A percentile compares a stretch with the other conserved stretches of the same genome.
Conservation (phyloP, 2,888 invertebrate species). For the Lottia scabra region DNA sequence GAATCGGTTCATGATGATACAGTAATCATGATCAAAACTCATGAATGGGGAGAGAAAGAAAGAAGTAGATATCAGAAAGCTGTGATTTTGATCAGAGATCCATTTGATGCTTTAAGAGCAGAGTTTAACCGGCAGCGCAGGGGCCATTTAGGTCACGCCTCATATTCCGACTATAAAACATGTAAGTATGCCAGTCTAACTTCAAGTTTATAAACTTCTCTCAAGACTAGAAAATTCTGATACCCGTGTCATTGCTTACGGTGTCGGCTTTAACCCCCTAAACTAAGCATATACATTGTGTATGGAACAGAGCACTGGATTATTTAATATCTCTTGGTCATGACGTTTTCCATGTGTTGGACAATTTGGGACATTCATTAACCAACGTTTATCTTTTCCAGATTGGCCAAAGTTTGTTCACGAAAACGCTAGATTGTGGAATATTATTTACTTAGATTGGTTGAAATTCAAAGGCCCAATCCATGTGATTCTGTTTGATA, state of each 20-base stretch:
- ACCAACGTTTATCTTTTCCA: slow-evolving; percentile 17
- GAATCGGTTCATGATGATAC: slow-evolving; percentile 34
- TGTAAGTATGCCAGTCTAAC: slow-evolving; percentile 13
- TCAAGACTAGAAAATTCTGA: too few relatives aligned
- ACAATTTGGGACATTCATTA: not conserved
- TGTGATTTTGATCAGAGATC: slow-evolving; percentile 38
- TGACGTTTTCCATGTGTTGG: too few relatives aligned
- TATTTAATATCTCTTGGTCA: too few relatives aligned
- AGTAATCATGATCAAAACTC: slow-evolving; percentile 39
- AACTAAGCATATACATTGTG: too few relatives aligned
- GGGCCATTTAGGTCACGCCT: slow-evolving; percentile 36
- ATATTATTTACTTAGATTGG: slow-evolving; percentile 35
- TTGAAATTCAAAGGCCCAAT: slow-evolving; percentile 34
- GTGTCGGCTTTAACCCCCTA: too few relatives aligned
- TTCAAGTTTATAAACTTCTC: too few relatives aligned
- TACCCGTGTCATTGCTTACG: too few relatives aligned
- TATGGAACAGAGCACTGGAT: too few relatives aligned
- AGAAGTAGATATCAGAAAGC: slow-evolving; percentile 29
- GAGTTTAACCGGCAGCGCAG: slow-evolving; percentile 38
- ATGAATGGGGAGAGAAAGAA: slow-evolving; percentile 27
- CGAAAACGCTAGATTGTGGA: slow-evolving; percentile 28
- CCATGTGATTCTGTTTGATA: slow-evolving; percentile 29
- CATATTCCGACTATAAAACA: slow-evolving; percentile 22
- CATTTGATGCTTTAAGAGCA: slow-evolving; percentile 38
- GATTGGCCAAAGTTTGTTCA: slow-evolving; percentile 34